These are phyloP conservation scores for Hemicentrotus pulcherrimus DNA, from an alignment of 35 echinoderm and acorn worm genomes.

Conservation along the genomic window DNA sequence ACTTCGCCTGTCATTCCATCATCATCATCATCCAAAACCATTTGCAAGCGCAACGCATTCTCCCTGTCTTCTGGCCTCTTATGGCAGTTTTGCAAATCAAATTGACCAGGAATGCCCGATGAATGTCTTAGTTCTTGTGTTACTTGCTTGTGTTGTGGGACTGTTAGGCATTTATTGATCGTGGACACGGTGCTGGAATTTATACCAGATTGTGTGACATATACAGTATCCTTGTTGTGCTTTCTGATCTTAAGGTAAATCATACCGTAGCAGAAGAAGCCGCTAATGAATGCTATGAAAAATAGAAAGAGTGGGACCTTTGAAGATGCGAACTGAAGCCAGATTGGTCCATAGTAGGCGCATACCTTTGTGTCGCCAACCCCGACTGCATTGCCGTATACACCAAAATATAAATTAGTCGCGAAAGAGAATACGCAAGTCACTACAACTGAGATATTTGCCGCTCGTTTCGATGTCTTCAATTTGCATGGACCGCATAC, in stretches of 20 bases:
- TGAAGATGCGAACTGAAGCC: neutral
- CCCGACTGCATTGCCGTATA: neutral
- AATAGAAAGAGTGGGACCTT: too few species aligned
- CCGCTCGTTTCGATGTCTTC: neutral
- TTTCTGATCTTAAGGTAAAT: neutral
- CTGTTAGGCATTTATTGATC: neutral
- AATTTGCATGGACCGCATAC: neutral
- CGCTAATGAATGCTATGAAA: neutral
- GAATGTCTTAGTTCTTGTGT: neutral
- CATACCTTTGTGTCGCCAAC: neutral
- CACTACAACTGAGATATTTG: neutral
- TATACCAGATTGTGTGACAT: neutral
- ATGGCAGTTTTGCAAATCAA: neutral
- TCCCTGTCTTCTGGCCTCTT: neutral
- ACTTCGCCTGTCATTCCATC: neutral
- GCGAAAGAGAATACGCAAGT: neutral
- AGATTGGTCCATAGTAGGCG: neutral
- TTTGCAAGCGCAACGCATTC: neutral
- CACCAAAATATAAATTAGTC: neutral
- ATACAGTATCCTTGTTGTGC: neutral
- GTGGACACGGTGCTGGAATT: neutral
- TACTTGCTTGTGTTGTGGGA: neutral
- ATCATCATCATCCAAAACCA: neutral
- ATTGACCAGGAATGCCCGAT: neutral
- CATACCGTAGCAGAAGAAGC: neutral